Conservation (phyloP, 2,888 invertebrate genomes). For the Entomobrya multifasciata region DNA sequence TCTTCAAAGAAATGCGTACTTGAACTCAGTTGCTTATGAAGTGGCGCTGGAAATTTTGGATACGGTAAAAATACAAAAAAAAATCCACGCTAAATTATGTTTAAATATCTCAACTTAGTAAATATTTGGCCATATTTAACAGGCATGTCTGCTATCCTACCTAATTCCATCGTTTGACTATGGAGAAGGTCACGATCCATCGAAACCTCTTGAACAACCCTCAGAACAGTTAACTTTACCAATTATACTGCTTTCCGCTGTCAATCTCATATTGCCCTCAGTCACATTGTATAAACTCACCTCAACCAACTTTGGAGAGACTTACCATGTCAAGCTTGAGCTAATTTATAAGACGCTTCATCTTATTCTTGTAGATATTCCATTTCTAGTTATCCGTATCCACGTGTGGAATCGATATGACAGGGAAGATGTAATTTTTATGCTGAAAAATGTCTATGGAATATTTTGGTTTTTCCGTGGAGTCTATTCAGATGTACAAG, state of each 20-base stretch:
- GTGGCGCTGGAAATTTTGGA: constrained; percentile 84
- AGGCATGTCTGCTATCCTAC: constrained; percentile 65
- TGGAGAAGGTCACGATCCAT: neutral
- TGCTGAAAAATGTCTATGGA: constrained; percentile 83
- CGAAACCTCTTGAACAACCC: neutral
- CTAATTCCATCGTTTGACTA: constrained; percentile 53
- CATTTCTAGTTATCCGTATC: constrained; percentile 83
- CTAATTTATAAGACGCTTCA: constrained; percentile 82
- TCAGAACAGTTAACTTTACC: constrained; percentile 15
- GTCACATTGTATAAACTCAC: constrained; percentile 83
- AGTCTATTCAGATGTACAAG: constrained; percentile 80
- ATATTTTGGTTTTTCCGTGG: constrained; percentile 82
- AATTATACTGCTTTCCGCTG: constrained; percentile 82
- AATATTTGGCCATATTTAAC: neutral
- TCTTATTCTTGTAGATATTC: constrained; percentile 83
- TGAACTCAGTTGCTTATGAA: constrained; percentile 83
- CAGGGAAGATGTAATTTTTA: constrained; percentile 83
- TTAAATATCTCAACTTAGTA: no score
- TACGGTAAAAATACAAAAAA: constrained; percentile 81
- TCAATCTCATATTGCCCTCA: constrained; percentile 84
- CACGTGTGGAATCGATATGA: constrained; percentile 82
- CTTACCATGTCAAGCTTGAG: constrained; percentile 71
- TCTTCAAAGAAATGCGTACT: constrained; percentile 82
- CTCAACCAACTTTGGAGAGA: constrained; percentile 81
- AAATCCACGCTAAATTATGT: neutral